Base-by-base conservation (phyloP, 2,113 vertebrate genomes). In the Prionailurus viverrinus region DNA sequence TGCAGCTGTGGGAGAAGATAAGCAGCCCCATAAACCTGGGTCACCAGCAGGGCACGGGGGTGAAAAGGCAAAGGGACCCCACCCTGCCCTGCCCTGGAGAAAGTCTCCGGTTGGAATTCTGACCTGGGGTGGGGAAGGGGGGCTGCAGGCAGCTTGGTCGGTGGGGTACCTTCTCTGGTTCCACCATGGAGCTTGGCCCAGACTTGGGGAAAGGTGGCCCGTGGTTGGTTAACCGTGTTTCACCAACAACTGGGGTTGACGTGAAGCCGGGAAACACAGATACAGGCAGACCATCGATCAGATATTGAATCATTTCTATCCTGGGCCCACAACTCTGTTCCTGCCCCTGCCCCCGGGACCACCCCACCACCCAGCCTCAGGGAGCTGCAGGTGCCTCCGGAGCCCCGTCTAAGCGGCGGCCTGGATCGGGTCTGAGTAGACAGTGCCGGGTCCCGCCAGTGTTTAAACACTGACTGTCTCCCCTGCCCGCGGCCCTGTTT, bases 1-100 rank as follows among this genome's bases (percentile, higher is more conserved):
- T 18, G 96, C 92, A 96, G 97, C 96, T 94, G 87, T 55, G 45
- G 91, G 89, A 51, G 23, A 23, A 93, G 97, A 96, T 84, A 94
- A 80, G 90, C n/a, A 4, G 68, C 91, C 65, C 97, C 96, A 97
- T 98, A 98, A 98, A 97, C 87, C 55, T 0, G 21, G 98, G 97
- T 98, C 97, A 61, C 87, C 84, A 3, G 45, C 69, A 27, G 98
- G 98, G 63, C 97, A 95, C 3, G 0, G 0, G 86, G 96, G 97
- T 98, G 90, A 95, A 96, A 95, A 97, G 92, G 97, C 95, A 80
- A 96, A 79, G 79, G 92, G 45, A 65, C 83, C 88, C 25, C 73
- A 65, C 83, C 88, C 25, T 4, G 1, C 83, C 86, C 92, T 41
- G 36, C 29, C 53, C 39, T 84, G 16, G 36, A 15, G 68, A 66